phyloP scores from a whole-genome alignment of 2,888 invertebrate genomes.

The Harpalus rubripes region DNA sequence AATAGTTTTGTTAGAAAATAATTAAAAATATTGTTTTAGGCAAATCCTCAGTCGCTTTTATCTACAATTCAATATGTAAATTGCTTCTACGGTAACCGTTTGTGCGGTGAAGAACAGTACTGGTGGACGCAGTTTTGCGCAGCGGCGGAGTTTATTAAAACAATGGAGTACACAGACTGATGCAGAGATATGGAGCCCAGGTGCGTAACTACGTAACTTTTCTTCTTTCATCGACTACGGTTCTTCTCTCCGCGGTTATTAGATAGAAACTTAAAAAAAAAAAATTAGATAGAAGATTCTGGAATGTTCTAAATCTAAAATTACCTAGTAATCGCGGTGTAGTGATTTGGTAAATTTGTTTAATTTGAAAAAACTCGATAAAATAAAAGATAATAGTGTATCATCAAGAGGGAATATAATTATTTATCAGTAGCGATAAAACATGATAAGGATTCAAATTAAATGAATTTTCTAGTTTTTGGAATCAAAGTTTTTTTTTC shows the following conservation, averaged over 20 bases:
- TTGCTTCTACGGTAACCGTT: slow-evolving; percentile 91
- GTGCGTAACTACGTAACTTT: slow-evolving; percentile 58
- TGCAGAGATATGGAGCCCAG: slow-evolving; percentile 52
- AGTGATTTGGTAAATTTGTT: slow-evolving; percentile 35
- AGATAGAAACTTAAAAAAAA: not conserved
- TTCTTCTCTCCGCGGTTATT: slow-evolving; percentile 24
- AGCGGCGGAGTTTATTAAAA: slow-evolving; percentile 98
- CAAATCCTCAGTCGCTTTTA: slow-evolving; percentile 95
- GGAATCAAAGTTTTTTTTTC: slow-evolving; percentile 31
- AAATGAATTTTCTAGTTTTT: slow-evolving; percentile 7
- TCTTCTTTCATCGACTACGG: slow-evolving; percentile 18
- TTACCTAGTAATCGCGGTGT: slow-evolving; percentile 42
- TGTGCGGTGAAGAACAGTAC: slow-evolving; percentile 95
- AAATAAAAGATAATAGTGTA: too few species aligned
- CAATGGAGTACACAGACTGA: slow-evolving; percentile 89
- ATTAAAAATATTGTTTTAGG: slow-evolving; percentile 78
- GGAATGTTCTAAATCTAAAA: slow-evolving; percentile 6
- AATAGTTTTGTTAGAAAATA: not conserved
- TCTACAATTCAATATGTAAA: slow-evolving; percentile 98
- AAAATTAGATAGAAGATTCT: not conserved
- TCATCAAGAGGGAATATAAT: not conserved
- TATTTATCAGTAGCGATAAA: not conserved
- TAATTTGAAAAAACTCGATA: not conserved
- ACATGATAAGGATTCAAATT: not conserved
- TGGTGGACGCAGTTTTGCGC: slow-evolving; percentile 99